Conservation (phyloP, 2,888 invertebrate species). For the Pristionchus maxplancki region DNA sequence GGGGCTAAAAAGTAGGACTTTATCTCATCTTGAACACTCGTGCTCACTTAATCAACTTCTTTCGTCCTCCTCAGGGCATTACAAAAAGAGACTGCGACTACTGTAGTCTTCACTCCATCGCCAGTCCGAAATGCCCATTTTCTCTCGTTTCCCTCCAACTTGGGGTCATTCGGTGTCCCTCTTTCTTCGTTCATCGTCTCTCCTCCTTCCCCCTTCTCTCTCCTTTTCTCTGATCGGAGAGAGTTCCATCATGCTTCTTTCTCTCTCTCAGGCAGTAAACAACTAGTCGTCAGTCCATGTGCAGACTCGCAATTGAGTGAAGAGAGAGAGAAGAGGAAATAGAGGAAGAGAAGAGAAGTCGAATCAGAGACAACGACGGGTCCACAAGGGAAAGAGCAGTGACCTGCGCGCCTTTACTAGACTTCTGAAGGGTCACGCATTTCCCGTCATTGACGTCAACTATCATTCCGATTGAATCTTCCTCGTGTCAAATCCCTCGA, state of each 20-base stretch:
- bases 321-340: background rate
- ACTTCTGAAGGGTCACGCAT: no score
- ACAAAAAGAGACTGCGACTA: background rate
- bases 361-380: background rate
- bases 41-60: background rate
- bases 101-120: background rate
- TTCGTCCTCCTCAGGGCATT: background rate
- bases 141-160: background rate
- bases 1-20: constrained; percentile 1
- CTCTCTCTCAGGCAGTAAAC: background rate
- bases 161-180: constrained; percentile 38
- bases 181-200: background rate
- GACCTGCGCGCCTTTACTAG: background rate
- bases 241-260: background rate
- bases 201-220: background rate
- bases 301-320: constrained; percentile 22
- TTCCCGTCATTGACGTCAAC: no score
- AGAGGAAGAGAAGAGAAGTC: background rate
- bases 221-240: background rate
- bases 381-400: background rate
- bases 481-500: background rate
- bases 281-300: background rate
- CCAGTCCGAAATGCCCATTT: background rate
- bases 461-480: no score
- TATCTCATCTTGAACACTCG: background rate